These are phyloP conservation scores for Tipula helvola DNA, from an alignment of 2,888 invertebrate genomes.

Conservation along the genomic window DNA sequence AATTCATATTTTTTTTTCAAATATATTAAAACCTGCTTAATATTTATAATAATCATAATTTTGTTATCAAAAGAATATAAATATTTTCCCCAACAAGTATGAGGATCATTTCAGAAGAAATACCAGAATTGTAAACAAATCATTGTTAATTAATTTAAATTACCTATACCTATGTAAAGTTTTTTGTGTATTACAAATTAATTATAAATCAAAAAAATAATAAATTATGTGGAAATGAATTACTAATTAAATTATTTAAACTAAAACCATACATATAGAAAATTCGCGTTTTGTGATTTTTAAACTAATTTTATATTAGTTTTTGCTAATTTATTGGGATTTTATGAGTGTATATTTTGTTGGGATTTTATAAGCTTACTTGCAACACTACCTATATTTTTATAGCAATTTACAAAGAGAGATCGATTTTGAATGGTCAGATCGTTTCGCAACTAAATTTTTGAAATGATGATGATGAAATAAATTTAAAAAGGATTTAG, in stretches of 20 bases:
- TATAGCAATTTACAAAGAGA: neutral
- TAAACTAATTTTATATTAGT: neutral
- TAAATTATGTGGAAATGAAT: neutral
- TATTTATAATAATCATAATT: neutral
- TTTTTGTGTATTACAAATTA: neutral
- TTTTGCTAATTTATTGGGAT: neutral
- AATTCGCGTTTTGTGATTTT: neutral
- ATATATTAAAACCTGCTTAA: neutral
- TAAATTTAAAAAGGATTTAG: neutral
- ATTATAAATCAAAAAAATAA: neutral
- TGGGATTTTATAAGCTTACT: neutral
- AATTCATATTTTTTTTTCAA: neutral
- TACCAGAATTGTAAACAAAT: neutral
- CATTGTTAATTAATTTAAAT: neutral
- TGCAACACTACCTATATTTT: neutral
- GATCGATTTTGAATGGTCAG: neutral
- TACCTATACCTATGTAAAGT: neutral
- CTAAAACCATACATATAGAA: neutral
- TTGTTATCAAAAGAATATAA: neutral
- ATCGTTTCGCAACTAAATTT: neutral
- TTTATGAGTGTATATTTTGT: neutral
- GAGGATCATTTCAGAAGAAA: neutral
- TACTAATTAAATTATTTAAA: neutral
- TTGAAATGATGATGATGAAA: neutral
- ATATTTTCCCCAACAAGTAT: neutral